phyloP scores from a whole-genome alignment of 1,140 invertebrate species.

The Drosophila sechellia region DNA sequence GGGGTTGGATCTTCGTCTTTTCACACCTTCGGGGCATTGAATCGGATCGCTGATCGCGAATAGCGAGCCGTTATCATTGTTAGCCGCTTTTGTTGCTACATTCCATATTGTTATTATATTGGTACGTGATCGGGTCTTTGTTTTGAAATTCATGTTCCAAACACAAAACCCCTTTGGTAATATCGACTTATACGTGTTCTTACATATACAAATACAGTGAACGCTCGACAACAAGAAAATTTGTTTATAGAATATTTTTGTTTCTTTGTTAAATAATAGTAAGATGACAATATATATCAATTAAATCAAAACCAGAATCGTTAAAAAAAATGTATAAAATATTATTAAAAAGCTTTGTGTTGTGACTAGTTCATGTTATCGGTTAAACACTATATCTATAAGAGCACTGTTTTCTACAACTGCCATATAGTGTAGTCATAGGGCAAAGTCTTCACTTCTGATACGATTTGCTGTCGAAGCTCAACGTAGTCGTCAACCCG shows the following conservation, averaged over 20 bases:
- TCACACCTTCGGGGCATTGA: constrained; percentile 48
- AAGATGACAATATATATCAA: not conserved
- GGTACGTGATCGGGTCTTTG: constrained; percentile 45
- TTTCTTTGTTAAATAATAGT: not conserved
- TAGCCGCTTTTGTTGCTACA: constrained; percentile 44
- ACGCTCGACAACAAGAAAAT: not conserved
- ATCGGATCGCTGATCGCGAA: constrained; percentile 21
- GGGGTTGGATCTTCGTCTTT: constrained; percentile 21
- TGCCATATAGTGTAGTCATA: constrained; percentile 69
- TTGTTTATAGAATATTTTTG: not conserved
- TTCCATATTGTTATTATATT: constrained; percentile 50
- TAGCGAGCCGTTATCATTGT: constrained; percentile 42
- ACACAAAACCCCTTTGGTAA: constrained; percentile 26
- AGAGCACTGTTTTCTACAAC: constrained; percentile 9
- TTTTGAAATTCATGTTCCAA: constrained; percentile 44
- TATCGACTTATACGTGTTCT: constrained; percentile 40
- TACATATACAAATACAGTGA: constrained; percentile 8
- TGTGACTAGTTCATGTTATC: not conserved
- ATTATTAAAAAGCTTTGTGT: too few relatives aligned
- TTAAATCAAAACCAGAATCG: not conserved
- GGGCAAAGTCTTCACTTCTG: constrained; percentile 75
- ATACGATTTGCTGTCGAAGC: constrained; percentile 66
- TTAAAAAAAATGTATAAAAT: too few relatives aligned
- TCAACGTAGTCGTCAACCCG: constrained; percentile 21
- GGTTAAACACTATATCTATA: not conserved